Conservation (phyloP, 2,888 invertebrate genomes). For the Drosophila infuscata region DNA sequence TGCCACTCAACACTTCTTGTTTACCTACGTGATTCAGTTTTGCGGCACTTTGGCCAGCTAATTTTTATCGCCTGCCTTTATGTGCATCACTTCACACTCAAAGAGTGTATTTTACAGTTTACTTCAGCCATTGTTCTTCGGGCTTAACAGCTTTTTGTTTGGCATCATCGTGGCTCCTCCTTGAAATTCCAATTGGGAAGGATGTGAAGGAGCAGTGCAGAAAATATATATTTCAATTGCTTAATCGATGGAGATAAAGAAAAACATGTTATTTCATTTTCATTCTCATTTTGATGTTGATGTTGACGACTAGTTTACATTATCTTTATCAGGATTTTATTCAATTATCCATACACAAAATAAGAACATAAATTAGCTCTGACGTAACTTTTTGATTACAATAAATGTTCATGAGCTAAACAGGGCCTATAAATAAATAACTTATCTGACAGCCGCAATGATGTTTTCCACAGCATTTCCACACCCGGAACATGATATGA, state of each 20-base stretch:
- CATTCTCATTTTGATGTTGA: neutral
- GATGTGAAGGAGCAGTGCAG: neutral
- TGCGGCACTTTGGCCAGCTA: constrained; percentile 53
- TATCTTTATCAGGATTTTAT: neutral
- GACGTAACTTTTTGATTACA: neutral
- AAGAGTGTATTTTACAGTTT: constrained; percentile 57
- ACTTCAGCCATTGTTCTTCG: constrained; percentile 52
- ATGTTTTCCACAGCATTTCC: neutral
- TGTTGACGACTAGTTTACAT: neutral
- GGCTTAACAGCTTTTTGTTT: constrained; percentile 46
- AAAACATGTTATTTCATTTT: neutral
- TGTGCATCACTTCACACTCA: constrained; percentile 64
- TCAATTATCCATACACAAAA: neutral
- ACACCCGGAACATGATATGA: constrained; percentile 3
- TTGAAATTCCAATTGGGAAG: neutral
- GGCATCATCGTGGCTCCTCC: constrained; percentile 2
- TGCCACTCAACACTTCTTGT: constrained; percentile 46
- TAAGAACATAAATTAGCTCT: neutral
- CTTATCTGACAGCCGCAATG: neutral
- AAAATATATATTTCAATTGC: constrained; percentile 16
- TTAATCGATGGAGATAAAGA: neutral
- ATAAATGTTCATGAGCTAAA: constrained; percentile 6
- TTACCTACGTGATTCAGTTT: constrained; percentile 63
- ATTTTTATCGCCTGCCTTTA: constrained; percentile 61
- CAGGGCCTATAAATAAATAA: constrained; percentile 13